Percentiles rank a stretch among this genome's conserved stretches.
Evolutionary conservation across 2,113 vertebrate genomes (phyloP).

Genomic region (Pavo muticus): DNA sequence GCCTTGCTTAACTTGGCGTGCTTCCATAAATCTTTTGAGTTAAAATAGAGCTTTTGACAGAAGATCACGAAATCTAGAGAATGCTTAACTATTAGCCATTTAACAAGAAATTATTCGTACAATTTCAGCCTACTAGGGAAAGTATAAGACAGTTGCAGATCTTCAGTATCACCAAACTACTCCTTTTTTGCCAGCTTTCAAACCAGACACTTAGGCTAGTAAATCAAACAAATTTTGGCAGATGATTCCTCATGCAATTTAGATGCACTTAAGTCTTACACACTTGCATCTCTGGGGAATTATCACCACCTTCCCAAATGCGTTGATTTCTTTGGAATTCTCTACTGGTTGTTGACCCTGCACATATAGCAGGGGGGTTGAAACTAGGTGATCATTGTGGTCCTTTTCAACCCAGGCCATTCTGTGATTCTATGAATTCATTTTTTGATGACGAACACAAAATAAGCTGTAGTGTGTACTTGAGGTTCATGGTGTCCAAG

Average conservation of each 20-base stretch:
- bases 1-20: background rate
- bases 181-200: background rate
- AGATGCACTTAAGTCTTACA: background rate
- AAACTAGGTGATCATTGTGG: too few species aligned
- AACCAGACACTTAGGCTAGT: slow-evolving; percentile 25
- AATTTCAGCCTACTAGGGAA: slow-evolving; percentile 21
- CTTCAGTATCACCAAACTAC: background rate
- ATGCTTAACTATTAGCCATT: slow-evolving; percentile 22
- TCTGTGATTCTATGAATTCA: too few species aligned
- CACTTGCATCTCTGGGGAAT: background rate
- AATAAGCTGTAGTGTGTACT: background rate
- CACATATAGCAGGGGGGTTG: too few species aligned
- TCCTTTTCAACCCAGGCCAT: too few species aligned
- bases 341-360: too few species aligned
- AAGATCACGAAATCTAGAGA: slow-evolving; percentile 29
- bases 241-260: background rate
- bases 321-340: background rate
- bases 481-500: background rate
- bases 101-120: slow-evolving; percentile 30
- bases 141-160: slow-evolving; percentile 8
- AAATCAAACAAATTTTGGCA: slow-evolving; percentile 1
- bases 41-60: slow-evolving; percentile 40
- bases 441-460: background rate
- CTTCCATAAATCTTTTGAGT: slow-evolving; percentile 30
- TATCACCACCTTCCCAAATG: background rate